These are phyloP conservation scores for Takifugu ocellatus DNA, from an alignment of 2,797 vertebrate genomes.

Conservation along the genomic window DNA sequence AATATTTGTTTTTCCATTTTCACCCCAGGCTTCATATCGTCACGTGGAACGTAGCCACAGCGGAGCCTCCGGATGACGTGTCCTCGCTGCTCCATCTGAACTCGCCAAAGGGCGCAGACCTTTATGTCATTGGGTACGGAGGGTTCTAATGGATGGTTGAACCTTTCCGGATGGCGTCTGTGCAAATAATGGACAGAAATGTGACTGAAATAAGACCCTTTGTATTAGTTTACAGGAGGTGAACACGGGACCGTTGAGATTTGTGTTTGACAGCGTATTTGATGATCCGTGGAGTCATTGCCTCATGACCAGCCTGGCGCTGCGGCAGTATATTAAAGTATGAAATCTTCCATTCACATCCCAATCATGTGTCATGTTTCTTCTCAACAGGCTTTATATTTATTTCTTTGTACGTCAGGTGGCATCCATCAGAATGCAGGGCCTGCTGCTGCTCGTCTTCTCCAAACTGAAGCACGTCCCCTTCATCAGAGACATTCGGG, in stretches of 20 bases:
- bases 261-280: conserved; percentile 84
- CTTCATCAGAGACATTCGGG: conserved; percentile 84
- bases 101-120: conserved; percentile 69
- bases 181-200: background rate
- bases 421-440: conserved; percentile 92
- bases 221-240: conserved; percentile 90
- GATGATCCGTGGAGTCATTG: conserved; percentile 88
- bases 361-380: background rate
- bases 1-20: background rate
- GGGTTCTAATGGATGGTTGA: background rate
- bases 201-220: conserved; percentile 11
- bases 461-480: conserved; percentile 85
- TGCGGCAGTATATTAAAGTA: conserved; percentile 86
- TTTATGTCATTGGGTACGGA: conserved; percentile 89
- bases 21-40: conserved; percentile 83
- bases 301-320: conserved; percentile 84
- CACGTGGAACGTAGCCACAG: conserved; percentile 96
- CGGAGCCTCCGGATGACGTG: conserved; percentile 83
- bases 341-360: background rate
- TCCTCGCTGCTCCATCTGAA: conserved; percentile 81
- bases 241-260: conserved; percentile 82
- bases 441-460: conserved; percentile 88
- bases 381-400: background rate
- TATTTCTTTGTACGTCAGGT: conserved; percentile 67
- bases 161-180: background rate